Conservation (phyloP, 2,113 vertebrate genomes). For the Equus quagga region DNA sequence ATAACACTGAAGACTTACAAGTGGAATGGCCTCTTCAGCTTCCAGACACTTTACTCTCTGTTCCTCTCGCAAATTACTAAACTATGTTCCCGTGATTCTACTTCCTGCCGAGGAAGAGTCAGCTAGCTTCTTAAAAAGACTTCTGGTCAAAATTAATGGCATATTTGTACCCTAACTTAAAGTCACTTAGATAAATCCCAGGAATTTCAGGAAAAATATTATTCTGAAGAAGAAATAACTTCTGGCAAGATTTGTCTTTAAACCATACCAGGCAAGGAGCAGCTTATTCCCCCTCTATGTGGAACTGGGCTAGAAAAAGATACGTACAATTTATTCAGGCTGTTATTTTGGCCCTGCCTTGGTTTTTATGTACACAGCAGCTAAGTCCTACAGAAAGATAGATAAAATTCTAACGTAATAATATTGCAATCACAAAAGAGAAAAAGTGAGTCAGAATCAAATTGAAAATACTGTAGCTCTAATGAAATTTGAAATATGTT, state of each 20-base stretch:
- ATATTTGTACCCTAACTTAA: background rate
- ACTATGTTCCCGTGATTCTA: background rate
- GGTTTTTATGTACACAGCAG: background rate
- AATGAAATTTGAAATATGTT: background rate
- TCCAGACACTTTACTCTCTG: background rate
- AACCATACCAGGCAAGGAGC: background rate
- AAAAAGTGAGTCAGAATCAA: background rate
- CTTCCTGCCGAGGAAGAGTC: background rate
- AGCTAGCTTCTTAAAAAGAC: background rate
- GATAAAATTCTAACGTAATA: background rate
- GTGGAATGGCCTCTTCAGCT: background rate
- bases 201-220: background rate
- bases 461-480: background rate
- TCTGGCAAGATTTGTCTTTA: background rate
- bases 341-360: background rate
- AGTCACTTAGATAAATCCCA: background rate
- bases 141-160: background rate
- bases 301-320: background rate
- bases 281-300: background rate
- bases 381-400: background rate
- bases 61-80: background rate
- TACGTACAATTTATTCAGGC: background rate
- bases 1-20: background rate
- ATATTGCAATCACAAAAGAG: background rate
- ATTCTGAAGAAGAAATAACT: background rate